Evolutionary conservation across 2,797 vertebrate species (phyloP).

Genomic region (Brachyrhaphis roseni): DNA sequence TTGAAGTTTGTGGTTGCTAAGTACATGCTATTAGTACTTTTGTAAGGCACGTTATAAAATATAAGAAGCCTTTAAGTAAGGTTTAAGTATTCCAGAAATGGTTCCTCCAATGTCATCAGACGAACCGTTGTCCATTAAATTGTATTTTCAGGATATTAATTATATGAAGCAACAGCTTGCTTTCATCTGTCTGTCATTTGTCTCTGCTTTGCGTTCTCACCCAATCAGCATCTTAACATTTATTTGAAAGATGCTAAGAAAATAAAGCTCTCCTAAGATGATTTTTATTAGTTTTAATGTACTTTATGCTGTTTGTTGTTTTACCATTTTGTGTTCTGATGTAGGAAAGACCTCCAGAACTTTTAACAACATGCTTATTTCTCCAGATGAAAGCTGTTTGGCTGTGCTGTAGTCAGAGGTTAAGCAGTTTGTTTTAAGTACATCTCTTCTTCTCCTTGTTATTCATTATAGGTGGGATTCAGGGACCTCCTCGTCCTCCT

Average conservation of each 20-base stretch:
- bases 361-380: conserved; percentile 7
- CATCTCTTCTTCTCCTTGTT: conserved; percentile 13
- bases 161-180: conserved; percentile 49
- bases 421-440: not conserved
- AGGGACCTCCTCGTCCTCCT: conserved; percentile 91
- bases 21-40: not conserved
- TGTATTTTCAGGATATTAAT: conserved; percentile 19
- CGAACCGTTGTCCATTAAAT: conserved; percentile 27
- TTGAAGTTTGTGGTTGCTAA: not conserved
- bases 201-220: conserved; percentile 36
- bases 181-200: conserved; percentile 48
- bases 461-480: conserved; percentile 75
- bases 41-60: not conserved
- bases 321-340: not conserved
- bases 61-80: not conserved
- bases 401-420: not conserved
- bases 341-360: not conserved
- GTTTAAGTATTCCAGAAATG: conserved; percentile 1
- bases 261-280: not conserved
- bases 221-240: conserved; percentile 4
- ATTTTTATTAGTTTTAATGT: not conserved
- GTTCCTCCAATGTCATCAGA: conserved; percentile 27
- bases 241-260: conserved; percentile 7
- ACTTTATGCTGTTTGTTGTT: conserved; percentile 10
- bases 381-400: not conserved